A percentile compares a stretch with the other conserved stretches of the same genome.
These are phyloP conservation scores for Tetraneura akinire DNA, from an alignment of 1,140 invertebrate species.

Conservation along the genomic window DNA sequence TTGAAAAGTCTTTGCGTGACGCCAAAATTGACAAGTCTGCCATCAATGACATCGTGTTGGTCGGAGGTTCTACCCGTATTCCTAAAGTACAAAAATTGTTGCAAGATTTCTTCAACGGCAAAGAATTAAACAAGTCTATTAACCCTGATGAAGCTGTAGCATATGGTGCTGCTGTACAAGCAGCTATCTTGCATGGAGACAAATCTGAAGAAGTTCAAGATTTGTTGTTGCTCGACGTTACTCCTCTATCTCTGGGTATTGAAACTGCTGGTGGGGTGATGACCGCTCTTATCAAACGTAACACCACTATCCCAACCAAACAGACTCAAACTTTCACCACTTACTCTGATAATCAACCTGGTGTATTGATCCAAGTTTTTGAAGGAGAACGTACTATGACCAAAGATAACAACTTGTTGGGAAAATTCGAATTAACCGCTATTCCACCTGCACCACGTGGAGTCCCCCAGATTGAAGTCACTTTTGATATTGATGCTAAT, in stretches of 20 bases:
- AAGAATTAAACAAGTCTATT: constrained; percentile 96
- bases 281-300: constrained; percentile 92
- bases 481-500: too few relatives aligned
- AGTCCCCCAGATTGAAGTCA: constrained; percentile 91
- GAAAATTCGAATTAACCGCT: constrained; percentile 90
- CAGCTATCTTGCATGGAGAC: constrained; percentile 79
- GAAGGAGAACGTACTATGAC: constrained; percentile 92
- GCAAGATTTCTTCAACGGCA: constrained; percentile 96
- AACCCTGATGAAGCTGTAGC: constrained; percentile 95
- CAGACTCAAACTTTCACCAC: constrained; percentile 96
- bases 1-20: constrained; percentile 91
- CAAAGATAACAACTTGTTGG: constrained; percentile 88
- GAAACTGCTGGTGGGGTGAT: constrained; percentile 95
- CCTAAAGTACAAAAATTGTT: constrained; percentile 95
- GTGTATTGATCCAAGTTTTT: constrained; percentile 84
- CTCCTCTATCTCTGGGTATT: constrained; percentile 93
- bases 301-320: constrained; percentile 94
- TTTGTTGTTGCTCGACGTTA: constrained; percentile 88
- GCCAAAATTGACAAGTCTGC: constrained; percentile 90
- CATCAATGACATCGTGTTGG: constrained; percentile 94
- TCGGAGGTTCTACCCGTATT: constrained; percentile 98
- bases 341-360: constrained; percentile 95
- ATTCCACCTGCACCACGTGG: constrained; percentile 94
- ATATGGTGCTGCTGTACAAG: constrained; percentile 86
- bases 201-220: constrained; percentile 91